phyloP scores from a whole-genome alignment of 2,113 vertebrate genomes.

The Prolemur simus region DNA sequence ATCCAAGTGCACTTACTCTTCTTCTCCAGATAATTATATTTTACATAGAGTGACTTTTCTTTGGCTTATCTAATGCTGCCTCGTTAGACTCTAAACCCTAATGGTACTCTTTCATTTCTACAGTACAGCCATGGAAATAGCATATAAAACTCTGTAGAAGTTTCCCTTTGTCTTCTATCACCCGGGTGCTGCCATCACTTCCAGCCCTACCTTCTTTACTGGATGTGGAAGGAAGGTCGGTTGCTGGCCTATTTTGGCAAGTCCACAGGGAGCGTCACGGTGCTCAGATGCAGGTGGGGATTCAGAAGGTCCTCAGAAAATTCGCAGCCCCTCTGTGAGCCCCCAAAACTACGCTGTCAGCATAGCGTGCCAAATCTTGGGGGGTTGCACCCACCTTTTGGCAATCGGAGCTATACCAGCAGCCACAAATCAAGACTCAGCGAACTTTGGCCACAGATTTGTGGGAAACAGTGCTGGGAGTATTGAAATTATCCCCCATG shows the following conservation, averaged over 20 bases:
- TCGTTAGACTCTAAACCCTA: slow-evolving; percentile 43
- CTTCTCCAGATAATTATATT: slow-evolving; percentile 28
- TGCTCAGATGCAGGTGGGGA: neutral
- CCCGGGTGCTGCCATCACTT: neutral
- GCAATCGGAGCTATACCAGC: neutral
- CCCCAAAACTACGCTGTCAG: neutral
- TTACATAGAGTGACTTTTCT: neutral
- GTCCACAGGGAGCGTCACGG: neutral
- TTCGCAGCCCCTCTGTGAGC: neutral
- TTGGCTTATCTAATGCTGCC: neutral
- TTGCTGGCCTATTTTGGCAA: neutral
- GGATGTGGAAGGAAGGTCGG: neutral
- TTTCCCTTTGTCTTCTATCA: neutral
- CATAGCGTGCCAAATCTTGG: neutral
- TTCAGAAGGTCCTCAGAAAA: neutral
- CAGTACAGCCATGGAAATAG: neutral
- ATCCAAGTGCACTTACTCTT: neutral
- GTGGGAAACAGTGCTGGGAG: neutral
- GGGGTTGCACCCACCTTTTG: neutral
- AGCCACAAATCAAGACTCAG: neutral
- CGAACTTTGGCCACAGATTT: neutral
- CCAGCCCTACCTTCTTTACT: neutral
- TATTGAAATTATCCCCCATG: neutral
- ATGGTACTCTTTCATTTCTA: neutral
- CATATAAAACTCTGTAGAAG: neutral